A percentile compares a stretch with the other conserved stretches of the same genome.
Evolutionary conservation across 2,888 invertebrate genomes (phyloP).

Genomic region (Cataglyphis albicans): DNA sequence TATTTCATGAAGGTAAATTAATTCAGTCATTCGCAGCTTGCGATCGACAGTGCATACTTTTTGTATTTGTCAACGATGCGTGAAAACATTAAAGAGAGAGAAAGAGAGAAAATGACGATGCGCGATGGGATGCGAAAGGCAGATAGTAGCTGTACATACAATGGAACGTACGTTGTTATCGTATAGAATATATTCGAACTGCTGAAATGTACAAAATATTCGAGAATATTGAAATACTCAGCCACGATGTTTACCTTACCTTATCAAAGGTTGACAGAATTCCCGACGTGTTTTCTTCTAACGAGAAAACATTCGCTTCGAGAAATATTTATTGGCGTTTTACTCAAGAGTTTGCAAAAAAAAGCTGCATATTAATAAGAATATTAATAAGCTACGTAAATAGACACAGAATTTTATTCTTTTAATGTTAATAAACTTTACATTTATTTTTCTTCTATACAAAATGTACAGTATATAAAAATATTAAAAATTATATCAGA

Average conservation of each 20-base stretch:
- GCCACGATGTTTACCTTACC: background rate
- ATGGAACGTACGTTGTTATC: background rate
- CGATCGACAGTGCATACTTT: background rate
- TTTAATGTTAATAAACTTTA: background rate
- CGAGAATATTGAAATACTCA: background rate
- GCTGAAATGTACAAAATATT: background rate
- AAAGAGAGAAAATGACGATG: background rate
- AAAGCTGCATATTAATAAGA: background rate
- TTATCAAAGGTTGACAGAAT: background rate
- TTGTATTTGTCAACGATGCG: conserved; percentile 29
- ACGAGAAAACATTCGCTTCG: background rate
- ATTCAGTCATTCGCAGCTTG: conserved; percentile 5
- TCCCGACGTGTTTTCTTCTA: background rate
- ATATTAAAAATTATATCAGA: background rate
- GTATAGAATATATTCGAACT: background rate
- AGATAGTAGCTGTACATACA: background rate
- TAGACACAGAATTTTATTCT: background rate
- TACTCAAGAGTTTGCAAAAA: background rate
- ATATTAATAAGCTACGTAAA: conserved; percentile 13
- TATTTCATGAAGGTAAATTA: conserved; percentile 37
- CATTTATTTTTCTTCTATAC: background rate
- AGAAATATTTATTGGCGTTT: background rate
- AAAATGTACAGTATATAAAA: background rate
- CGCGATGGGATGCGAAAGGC: background rate
- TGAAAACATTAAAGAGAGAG: conserved; percentile 30